Percentiles rank a stretch among this genome's conserved stretches.
These are phyloP conservation scores for Polypterus bichir DNA, from an alignment of 2,113 vertebrate genomes.

Conservation along the genomic window DNA sequence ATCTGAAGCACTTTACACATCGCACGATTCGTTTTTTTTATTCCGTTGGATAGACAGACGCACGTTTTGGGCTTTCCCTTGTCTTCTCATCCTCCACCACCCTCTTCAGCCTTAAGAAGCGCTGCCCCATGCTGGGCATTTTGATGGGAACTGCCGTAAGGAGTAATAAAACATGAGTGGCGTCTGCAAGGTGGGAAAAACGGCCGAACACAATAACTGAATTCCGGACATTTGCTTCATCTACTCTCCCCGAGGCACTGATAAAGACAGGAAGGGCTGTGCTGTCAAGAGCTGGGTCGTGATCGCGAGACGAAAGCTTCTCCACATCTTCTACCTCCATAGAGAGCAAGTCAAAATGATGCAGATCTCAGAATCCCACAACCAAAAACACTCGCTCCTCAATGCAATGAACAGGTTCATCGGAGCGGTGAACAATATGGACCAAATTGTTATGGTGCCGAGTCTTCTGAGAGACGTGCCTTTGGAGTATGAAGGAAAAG, in stretches of 20 bases:
- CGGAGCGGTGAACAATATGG: slow-evolving; percentile 88
- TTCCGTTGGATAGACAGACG: slow-evolving; percentile 7
- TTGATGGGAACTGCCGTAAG: too few species aligned
- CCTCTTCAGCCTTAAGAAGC: too few species aligned
- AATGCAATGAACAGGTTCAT: slow-evolving; percentile 86
- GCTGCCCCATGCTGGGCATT: too few species aligned
- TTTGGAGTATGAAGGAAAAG: slow-evolving; percentile 50
- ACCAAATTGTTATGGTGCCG: slow-evolving; percentile 91
- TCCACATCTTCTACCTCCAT: too few species aligned
- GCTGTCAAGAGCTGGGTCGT: not conserved
- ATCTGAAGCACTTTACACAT: not conserved
- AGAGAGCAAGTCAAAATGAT: slow-evolving; percentile 47
- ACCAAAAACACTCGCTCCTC: slow-evolving; percentile 81
- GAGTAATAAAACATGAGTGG: not conserved
- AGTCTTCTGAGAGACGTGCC: slow-evolving; percentile 83
- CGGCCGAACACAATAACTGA: not conserved
- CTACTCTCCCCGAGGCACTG: not conserved
- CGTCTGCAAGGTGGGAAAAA: not conserved
- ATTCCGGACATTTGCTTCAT: not conserved
- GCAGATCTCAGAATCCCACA: slow-evolving; percentile 72
- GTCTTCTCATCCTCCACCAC: too few species aligned
- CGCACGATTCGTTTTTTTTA: not conserved
- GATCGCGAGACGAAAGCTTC: not conserved
- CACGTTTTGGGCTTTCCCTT: not conserved
- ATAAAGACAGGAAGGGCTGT: not conserved